Evolutionary conservation across 2,888 invertebrate species (phyloP).

Genomic region (Seira sanloemensis): DNA sequence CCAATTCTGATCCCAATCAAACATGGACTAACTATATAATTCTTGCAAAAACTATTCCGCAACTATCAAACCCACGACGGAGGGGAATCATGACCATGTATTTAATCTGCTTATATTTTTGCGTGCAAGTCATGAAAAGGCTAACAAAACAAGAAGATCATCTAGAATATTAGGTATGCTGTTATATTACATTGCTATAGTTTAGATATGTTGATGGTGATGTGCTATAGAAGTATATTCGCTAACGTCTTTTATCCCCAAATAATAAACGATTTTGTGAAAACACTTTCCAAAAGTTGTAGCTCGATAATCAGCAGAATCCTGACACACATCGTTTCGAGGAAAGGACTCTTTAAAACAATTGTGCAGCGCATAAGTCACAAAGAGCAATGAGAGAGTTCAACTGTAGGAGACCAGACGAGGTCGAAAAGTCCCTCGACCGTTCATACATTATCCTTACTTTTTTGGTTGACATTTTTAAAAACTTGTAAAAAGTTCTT

Average conservation of each 20-base stretch:
- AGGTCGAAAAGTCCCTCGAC: constrained; percentile 40
- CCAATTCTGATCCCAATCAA: not conserved
- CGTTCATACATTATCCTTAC: not conserved
- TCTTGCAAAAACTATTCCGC: not conserved
- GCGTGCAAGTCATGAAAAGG: not conserved
- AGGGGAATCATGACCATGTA: not conserved
- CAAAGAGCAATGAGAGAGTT: not conserved
- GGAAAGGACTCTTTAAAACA: constrained; percentile 20
- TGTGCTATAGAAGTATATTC: not conserved
- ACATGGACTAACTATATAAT: not conserved
- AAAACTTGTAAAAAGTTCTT: constrained; percentile 35
- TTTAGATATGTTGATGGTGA: not conserved
- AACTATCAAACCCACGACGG: not conserved
- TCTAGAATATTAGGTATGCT: not conserved
- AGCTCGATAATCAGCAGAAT: no score
- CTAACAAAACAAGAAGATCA: not conserved
- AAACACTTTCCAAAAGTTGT: constrained; percentile 8
- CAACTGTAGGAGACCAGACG: not conserved
- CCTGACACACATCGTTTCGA: not conserved
- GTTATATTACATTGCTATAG: no score
- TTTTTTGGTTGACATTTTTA: constrained; percentile 37
- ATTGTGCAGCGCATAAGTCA: constrained; percentile 5
- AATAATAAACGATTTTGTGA: not conserved
- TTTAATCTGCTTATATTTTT: no score
- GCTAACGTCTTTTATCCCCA: not conserved